Conservation (phyloP, 2,113 vertebrate species). For the Fulica atra region DNA sequence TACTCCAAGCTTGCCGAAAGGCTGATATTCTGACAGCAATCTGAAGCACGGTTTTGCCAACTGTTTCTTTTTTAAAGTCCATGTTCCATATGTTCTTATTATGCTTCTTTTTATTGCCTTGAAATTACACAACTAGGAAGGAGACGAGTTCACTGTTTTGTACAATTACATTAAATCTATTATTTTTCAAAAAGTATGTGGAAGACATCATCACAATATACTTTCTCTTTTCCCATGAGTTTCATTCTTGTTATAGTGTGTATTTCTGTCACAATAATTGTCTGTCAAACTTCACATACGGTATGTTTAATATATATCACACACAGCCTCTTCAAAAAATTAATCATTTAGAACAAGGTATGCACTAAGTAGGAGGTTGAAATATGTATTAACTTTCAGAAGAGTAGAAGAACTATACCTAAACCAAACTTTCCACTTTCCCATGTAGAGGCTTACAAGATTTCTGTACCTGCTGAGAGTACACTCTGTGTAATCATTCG, state of each 20-base stretch:
- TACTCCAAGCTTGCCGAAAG: constrained; percentile 43
- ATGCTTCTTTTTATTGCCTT: constrained; percentile 24
- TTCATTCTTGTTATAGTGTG: background rate
- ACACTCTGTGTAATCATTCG: background rate
- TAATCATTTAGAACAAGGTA: background rate
- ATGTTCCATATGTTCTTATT: constrained; percentile 58
- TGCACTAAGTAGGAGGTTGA: background rate
- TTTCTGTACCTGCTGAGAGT: background rate
- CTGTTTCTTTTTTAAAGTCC: constrained; percentile 50
- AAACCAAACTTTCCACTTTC: background rate
- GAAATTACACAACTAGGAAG: background rate
- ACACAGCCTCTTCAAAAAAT: background rate
- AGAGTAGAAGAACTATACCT: background rate
- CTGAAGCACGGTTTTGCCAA: constrained; percentile 37
- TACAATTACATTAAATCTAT: background rate
- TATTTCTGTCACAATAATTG: background rate
- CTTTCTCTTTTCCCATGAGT: background rate
- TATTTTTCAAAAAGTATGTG: background rate
- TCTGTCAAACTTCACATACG: background rate
- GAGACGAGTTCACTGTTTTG: background rate
- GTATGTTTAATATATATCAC: background rate
- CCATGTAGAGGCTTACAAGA: background rate
- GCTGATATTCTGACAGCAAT: constrained; percentile 64
- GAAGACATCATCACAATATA: background rate
- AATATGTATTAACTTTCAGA: background rate